Percentiles rank a stretch among this genome's conserved stretches.
Evolutionary conservation across 1,140 invertebrate species (phyloP).

Genomic region (Drosophila bifasciata): DNA sequence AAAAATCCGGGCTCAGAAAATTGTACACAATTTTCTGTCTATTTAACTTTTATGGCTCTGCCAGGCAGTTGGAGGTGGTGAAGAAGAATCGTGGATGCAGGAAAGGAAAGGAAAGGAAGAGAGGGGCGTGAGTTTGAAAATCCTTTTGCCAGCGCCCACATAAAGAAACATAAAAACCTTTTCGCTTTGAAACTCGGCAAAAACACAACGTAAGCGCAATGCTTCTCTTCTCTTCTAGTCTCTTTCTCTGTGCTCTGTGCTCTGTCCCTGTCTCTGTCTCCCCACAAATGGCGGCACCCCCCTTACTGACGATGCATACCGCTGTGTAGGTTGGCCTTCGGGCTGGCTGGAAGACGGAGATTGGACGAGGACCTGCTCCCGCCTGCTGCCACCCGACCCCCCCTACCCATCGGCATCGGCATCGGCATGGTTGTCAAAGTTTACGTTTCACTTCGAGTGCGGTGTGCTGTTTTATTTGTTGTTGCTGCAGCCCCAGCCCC

Average conservation of each 20-base stretch:
- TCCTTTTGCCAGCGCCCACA: conserved; percentile 67
- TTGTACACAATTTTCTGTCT: conserved; percentile 76
- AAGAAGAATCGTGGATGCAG: conserved; percentile 33
- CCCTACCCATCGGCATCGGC: background rate
- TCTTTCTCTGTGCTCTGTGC: background rate
- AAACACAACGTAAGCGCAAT: conserved; percentile 27
- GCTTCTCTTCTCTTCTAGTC: conserved; percentile 11
- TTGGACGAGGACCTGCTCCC: background rate
- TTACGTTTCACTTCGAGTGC: conserved; percentile 78
- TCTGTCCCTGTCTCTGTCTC: conserved; percentile 5
- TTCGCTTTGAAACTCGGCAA: conserved; percentile 66
- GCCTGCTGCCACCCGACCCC: conserved; percentile 4
- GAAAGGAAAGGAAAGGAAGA: background rate
- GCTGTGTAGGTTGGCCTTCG: conserved; percentile 6
- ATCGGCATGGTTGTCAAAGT: conserved; percentile 70
- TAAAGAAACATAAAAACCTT: conserved; percentile 81
- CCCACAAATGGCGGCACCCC: background rate
- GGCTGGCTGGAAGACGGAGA: conserved; percentile 5
- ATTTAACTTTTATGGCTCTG: conserved; percentile 39
- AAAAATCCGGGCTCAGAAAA: conserved; percentile 69
- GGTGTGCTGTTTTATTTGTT: conserved; percentile 60
- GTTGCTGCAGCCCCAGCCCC: conserved; percentile 22
- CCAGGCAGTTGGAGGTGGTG: conserved; percentile 8
- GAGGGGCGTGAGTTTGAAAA: conserved; percentile 47
- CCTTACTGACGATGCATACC: background rate